These are phyloP conservation scores for Podarcis raffonei DNA, from an alignment of 2,113 vertebrate genomes.

Conservation along the genomic window DNA sequence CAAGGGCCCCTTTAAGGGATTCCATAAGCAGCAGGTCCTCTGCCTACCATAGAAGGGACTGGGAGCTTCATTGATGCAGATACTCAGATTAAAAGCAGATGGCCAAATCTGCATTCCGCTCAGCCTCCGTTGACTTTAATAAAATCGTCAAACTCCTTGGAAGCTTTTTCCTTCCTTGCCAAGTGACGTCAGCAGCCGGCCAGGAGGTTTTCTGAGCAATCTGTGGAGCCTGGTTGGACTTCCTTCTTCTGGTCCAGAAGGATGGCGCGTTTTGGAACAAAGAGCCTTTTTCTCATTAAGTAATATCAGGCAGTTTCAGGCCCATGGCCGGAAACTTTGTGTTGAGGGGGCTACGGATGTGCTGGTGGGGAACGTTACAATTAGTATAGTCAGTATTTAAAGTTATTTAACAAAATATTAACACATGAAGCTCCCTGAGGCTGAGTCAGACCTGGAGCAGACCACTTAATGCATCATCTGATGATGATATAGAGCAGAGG, in stretches of 20 bases:
- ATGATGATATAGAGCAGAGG: no score
- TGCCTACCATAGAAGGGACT: not conserved
- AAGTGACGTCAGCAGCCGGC: not conserved
- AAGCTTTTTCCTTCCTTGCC: not conserved
- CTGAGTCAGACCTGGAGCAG: not conserved
- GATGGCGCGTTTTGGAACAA: not conserved
- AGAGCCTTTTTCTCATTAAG: not conserved
- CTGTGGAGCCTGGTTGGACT: not conserved
- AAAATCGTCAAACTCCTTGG: not conserved
- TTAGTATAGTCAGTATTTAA: not conserved
- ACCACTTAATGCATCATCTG: no score
- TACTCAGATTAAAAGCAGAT: not conserved
- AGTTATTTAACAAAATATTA: not conserved
- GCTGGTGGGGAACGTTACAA: not conserved
- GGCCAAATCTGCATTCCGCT: not conserved
- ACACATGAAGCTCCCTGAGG: not conserved
- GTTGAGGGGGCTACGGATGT: not conserved
- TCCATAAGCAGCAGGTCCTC: not conserved
- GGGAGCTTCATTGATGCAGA: not conserved
- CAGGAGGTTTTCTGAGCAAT: not conserved
- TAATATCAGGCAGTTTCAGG: not conserved
- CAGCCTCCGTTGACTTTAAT: not conserved
- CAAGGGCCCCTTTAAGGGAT: not conserved
- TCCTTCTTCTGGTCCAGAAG: not conserved
- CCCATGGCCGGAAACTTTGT: not conserved